Percentiles rank a stretch among this genome's conserved stretches.
These are phyloP conservation scores for Anticlea derivata DNA, from an alignment of 2,888 invertebrate genomes.

Conservation along the genomic window DNA sequence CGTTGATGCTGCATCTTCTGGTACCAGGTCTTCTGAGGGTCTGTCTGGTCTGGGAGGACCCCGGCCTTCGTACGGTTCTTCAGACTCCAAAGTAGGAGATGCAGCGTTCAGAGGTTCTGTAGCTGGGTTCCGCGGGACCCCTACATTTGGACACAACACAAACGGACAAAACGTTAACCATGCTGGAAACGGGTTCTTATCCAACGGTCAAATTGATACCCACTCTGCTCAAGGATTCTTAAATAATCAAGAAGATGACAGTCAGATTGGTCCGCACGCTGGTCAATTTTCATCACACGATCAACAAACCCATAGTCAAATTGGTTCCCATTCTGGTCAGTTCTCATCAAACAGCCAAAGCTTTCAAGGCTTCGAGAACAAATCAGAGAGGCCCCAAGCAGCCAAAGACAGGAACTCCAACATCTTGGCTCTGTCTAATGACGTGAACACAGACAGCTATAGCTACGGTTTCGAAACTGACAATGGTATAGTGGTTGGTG, in stretches of 20 bases:
- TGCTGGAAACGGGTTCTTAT: conserved; percentile 1
- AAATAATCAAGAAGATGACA: background rate
- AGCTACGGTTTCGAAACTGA: conserved; percentile 68
- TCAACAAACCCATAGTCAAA: background rate
- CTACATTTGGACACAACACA: conserved; percentile 11
- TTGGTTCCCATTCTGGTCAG: background rate
- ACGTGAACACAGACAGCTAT: conserved; percentile 57
- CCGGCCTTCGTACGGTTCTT: conserved; percentile 67
- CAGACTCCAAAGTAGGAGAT: conserved; percentile 70
- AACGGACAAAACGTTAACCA: background rate
- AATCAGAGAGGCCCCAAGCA: conserved; percentile 52
- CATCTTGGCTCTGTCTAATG: conserved; percentile 58
- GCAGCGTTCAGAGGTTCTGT: conserved; percentile 61
- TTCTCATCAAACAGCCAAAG: conserved; percentile 17
- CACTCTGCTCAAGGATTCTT: background rate
- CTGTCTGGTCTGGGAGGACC: conserved; percentile 63
- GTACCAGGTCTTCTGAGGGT: conserved; percentile 58
- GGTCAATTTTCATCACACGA: conserved; percentile 1
- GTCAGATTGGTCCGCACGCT: conserved; percentile 1
- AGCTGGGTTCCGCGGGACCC: conserved; percentile 40
- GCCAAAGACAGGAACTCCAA: conserved; percentile 54
- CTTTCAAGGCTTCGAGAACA: conserved; percentile 28
- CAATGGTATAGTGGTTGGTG: conserved; percentile 68
- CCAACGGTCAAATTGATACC: background rate
- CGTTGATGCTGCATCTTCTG: conserved; percentile 68